phyloP scores from a whole-genome alignment of 2,888 invertebrate species.

The Laothoe populi region DNA sequence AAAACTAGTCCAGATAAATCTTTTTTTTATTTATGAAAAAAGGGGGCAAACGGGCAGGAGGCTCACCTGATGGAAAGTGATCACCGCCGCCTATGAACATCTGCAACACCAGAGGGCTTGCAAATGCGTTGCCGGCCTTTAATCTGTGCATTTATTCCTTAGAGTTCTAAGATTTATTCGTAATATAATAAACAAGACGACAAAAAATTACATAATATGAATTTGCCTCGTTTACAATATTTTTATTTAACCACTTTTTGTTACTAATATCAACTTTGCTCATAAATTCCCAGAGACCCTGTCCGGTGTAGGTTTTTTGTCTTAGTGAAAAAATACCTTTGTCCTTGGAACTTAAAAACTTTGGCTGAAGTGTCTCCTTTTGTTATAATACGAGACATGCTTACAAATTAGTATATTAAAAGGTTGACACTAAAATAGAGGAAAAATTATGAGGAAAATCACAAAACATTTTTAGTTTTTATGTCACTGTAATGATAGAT shows the following conservation, averaged over 20 bases:
- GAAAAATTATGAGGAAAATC: not conserved
- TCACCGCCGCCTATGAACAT: too few species aligned
- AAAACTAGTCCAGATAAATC: not conserved
- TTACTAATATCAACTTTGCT: slow-evolving; percentile 25
- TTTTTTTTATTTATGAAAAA: not conserved
- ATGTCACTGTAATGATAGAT: too few species aligned
- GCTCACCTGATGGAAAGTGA: too few species aligned
- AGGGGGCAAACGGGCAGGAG: too few species aligned
- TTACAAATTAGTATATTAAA: not conserved
- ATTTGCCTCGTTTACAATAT: not conserved
- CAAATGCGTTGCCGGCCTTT: too few species aligned
- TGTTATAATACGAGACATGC: not conserved
- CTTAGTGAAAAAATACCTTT: slow-evolving; percentile 24
- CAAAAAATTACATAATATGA: not conserved
- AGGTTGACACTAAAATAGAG: not conserved
- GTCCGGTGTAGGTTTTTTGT: slow-evolving; percentile 24
- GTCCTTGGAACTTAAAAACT: slow-evolving; percentile 24
- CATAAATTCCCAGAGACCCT: slow-evolving; percentile 24
- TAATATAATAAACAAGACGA: not conserved
- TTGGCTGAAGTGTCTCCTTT: slow-evolving; percentile 8
- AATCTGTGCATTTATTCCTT: too few species aligned
- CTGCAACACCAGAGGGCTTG: too few species aligned
- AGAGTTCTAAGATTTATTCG: too few species aligned
- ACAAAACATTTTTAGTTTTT: too few species aligned
- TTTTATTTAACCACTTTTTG: slow-evolving; percentile 16